Evolutionary conservation across 2,113 vertebrate species (phyloP).

Genomic region (Lathamus discolor): DNA sequence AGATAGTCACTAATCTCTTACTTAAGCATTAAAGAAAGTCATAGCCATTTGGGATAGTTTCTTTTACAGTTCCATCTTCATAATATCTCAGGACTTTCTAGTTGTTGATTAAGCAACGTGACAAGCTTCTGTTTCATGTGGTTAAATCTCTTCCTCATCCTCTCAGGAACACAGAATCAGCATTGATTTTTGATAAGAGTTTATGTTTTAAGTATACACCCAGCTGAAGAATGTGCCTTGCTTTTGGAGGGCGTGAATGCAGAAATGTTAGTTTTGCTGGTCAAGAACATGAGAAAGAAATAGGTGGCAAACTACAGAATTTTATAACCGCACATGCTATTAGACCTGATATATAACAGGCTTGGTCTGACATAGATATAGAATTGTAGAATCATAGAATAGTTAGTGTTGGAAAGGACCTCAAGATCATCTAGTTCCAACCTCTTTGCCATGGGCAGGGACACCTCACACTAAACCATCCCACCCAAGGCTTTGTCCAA

Average conservation of each 20-base stretch:
- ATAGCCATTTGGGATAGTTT: neutral
- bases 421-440: too few relatives aligned
- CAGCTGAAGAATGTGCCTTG: neutral
- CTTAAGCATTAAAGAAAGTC: neutral
- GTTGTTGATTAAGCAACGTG: neutral
- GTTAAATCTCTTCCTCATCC: neutral
- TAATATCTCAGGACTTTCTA: neutral
- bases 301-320: neutral
- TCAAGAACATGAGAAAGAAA: neutral
- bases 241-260: neutral
- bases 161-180: neutral
- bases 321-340: neutral
- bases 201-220: neutral
- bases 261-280: neutral
- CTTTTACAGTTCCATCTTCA: neutral
- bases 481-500: too few relatives aligned
- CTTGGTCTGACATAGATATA: neutral
- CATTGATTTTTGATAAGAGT: neutral
- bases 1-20: neutral
- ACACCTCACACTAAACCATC: too few relatives aligned
- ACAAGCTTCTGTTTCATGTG: neutral
- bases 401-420: too few relatives aligned
- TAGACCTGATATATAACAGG: neutral
- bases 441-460: too few relatives aligned
- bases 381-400: too few relatives aligned